phyloP scores from a whole-genome alignment of 2,797 vertebrate species.

The Platalea minor region DNA sequence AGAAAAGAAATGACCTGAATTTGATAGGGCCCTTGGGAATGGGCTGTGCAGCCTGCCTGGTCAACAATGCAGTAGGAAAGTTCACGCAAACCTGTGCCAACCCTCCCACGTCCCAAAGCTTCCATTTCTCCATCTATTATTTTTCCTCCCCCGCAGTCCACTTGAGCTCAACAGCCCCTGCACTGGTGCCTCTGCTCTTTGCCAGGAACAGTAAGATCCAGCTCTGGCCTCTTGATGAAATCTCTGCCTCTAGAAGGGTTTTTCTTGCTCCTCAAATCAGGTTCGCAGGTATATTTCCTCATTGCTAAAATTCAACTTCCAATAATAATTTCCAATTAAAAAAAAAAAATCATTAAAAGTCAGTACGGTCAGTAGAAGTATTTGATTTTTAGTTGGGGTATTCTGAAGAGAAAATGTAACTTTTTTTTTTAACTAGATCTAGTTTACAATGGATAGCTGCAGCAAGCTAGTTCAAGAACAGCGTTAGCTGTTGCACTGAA shows the following conservation, averaged over 20 bases:
- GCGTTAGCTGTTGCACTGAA: background rate
- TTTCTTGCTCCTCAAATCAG: background rate
- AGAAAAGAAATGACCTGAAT: background rate
- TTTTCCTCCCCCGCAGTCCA: slow-evolving; percentile 13
- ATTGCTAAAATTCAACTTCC: background rate
- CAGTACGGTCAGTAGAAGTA: background rate
- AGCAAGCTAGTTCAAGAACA: background rate
- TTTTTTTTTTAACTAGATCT: background rate
- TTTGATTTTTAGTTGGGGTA: background rate
- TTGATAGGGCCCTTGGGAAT: background rate
- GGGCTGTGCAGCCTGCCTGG: background rate
- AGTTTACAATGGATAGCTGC: background rate
- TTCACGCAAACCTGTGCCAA: background rate
- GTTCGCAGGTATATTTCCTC: background rate
- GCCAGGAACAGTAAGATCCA: background rate
- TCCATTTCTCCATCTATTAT: background rate
- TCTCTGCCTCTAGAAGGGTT: background rate
- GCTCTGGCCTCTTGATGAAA: background rate
- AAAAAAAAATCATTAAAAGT: background rate
- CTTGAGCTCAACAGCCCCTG: background rate
- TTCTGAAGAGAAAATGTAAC: background rate
- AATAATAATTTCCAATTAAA: background rate
- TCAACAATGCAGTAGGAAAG: background rate
- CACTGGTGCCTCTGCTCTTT: background rate
- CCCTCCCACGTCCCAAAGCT: slow-evolving; percentile 17